phyloP scores from a whole-genome alignment of 2,113 vertebrate species.

The Pionites leucogaster region DNA sequence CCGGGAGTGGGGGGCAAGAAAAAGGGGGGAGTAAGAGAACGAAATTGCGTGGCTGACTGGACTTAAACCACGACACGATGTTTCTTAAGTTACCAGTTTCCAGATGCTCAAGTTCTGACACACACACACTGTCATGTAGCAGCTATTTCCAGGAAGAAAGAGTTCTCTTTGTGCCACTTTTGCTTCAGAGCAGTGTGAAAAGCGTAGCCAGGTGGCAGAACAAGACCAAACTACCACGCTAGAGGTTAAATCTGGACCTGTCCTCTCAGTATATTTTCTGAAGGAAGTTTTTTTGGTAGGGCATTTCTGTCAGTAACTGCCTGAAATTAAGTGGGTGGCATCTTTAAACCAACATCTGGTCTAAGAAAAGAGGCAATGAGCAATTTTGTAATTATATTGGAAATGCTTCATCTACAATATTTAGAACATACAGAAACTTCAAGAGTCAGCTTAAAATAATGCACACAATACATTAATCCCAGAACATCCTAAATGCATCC shows the following conservation, averaged over 20 bases:
- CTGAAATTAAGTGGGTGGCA: background rate
- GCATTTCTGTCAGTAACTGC: constrained; percentile 1
- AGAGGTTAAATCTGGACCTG: constrained; percentile 17
- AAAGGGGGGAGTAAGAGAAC: no score
- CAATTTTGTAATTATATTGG: constrained; percentile 51
- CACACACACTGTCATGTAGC: accelerated
- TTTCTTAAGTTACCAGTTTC: background rate
- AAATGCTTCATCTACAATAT: constrained; percentile 58
- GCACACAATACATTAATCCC: constrained; percentile 31
- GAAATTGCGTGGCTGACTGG: no score
- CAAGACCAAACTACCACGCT: background rate
- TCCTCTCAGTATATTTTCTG: constrained; percentile 5
- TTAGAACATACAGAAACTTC: constrained; percentile 46
- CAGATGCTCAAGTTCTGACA: background rate
- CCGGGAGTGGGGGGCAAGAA: no score
- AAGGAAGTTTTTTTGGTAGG: background rate
- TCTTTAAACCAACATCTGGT: constrained; percentile 28
- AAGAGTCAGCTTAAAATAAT: constrained; percentile 48
- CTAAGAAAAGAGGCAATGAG: constrained; percentile 55
- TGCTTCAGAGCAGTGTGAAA: background rate
- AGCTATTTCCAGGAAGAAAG: background rate
- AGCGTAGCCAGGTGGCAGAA: background rate
- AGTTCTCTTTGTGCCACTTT: background rate
- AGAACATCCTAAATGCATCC: background rate
- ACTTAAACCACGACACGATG: no score